phyloP scores from a whole-genome alignment of 2,888 invertebrate genomes.

The Aelia acuminata region DNA sequence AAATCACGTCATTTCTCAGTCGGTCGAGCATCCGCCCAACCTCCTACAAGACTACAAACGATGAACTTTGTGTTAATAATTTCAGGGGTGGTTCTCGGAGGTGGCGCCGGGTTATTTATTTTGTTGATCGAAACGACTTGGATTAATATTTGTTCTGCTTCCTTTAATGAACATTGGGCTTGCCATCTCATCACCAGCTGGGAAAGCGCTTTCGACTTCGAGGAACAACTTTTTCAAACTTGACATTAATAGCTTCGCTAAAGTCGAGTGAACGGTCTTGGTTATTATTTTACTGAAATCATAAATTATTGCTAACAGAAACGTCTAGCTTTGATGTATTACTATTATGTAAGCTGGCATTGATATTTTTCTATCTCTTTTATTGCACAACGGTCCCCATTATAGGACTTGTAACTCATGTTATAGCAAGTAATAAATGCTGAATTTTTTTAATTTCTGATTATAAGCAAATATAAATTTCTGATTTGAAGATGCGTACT shows the following conservation, averaged over 20 bases:
- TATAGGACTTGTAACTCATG: too few species aligned
- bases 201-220: not conserved
- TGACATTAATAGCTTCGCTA: not conserved
- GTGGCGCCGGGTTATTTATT: not conserved
- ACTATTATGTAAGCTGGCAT: too few species aligned
- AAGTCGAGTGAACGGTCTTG: not conserved
- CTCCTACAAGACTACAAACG: not conserved
- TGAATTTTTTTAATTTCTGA: too few species aligned
- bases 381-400: too few species aligned
- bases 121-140: conserved; percentile 22
- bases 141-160: conserved; percentile 34
- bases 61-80: not conserved
- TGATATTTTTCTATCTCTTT: too few species aligned
- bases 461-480: too few species aligned
- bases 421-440: too few species aligned
- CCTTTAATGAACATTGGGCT: not conserved
- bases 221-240: not conserved
- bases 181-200: not conserved
- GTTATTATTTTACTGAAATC: not conserved
- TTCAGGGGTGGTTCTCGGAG: not conserved
- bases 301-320: too few species aligned
- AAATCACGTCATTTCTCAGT: not conserved
- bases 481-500: too few species aligned
- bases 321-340: too few species aligned
- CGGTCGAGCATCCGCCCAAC: not conserved